Conservation (phyloP, 2,113 vertebrate genomes). For the Oncorhynchus gorbuscha region DNA sequence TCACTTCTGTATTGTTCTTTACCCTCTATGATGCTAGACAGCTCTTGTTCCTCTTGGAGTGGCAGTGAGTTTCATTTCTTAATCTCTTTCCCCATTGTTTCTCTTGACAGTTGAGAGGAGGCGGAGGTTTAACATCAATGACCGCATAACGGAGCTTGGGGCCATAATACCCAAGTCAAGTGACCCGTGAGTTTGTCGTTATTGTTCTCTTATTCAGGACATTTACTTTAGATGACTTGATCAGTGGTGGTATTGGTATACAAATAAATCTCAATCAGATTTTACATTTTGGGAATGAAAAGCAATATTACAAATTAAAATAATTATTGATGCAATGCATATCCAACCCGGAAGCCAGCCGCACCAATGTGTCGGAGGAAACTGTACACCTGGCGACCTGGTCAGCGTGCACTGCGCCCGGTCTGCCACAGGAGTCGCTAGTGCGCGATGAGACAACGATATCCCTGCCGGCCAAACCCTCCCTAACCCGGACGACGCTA, state of each 20-base stretch:
- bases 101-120: conserved; percentile 73
- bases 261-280: not conserved
- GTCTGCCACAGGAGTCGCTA: too few species aligned
- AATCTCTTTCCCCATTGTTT: not conserved
- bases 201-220: not conserved
- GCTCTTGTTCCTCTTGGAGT: not conserved
- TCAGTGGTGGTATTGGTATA: not conserved
- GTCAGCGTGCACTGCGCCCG: too few species aligned
- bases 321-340: too few species aligned
- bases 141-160: conserved; percentile 80
- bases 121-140: conserved; percentile 80
- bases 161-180: conserved; percentile 79
- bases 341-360: too few species aligned
- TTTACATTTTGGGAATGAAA: conserved; percentile 30
- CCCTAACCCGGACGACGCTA: too few species aligned
- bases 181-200: conserved; percentile 71
- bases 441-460: too few species aligned
- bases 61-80: not conserved
- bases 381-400: too few species aligned
- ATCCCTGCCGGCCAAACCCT: too few species aligned
- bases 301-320: too few species aligned
- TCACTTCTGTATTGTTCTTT: not conserved
- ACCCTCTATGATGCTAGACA: not conserved
- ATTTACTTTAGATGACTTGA: not conserved
- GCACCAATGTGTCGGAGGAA: too few species aligned